Base-by-base conservation (phyloP, 53 echinoderm and acorn worm species). In the Crossaster papposus region DNA sequence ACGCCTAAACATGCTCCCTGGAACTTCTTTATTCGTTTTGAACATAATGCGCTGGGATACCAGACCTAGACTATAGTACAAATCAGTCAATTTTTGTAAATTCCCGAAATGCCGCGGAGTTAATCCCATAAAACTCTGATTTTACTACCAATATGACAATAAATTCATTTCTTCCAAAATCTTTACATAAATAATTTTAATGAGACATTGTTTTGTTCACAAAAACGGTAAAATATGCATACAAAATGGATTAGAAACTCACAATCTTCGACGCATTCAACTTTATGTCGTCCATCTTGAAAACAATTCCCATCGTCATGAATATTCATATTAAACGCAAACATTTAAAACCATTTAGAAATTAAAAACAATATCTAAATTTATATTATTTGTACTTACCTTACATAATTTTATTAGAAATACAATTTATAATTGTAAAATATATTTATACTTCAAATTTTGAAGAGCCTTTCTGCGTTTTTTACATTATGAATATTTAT, bases 221-320 rank as follows among this genome's bases (percentile, higher is more conserved):
- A 62, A 62, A 6, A 23, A 4, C 28, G 68, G 4, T 26, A 28
- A 68, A 68, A 68, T 68, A 68, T 3, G 68, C 11, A 10, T 23
- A 68, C 26, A 68, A n/a, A 7, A 20, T 26, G 68, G 68, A 26
- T 68, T 68, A 5, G 4, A 14, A 14, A 34, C 90, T 87, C 32
- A 93, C 93, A 63, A 93, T 93, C 79, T 87, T 93, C 53, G 85
- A 72, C 6, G 93, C 93, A 51, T 93, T 90, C 54, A 93, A 58
- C 72, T 93, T 90, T 81, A 90, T 90, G 64, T 81, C 81, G 55
- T 93, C 93, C 92, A 92, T 89, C 18, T 34, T 71, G 13, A n/a
- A 51, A n/a, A 14, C 17, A 38, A 10, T 23, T 52, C 2, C 7
- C 6, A 13, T 9, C 1, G 51, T 58, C 1, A 30, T 28, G 14